phyloP scores from a whole-genome alignment of 2,113 vertebrate species.

The Hirundichthys speculiger region DNA sequence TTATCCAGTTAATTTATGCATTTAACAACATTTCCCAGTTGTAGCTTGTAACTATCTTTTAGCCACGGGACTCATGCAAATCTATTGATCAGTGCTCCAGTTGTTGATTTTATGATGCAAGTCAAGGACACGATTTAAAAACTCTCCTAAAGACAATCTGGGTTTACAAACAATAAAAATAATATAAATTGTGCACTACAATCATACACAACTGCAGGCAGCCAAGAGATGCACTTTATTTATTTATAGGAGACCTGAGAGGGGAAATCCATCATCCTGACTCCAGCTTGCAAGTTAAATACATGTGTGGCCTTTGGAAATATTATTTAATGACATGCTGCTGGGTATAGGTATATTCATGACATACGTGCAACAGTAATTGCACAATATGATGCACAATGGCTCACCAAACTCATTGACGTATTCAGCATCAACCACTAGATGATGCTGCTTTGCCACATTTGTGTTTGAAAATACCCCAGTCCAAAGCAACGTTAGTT shows the following conservation, averaged over 20 bases:
- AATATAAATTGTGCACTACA: too few species aligned
- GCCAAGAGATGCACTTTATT: neutral
- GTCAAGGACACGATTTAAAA: too few species aligned
- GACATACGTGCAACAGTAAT: neutral
- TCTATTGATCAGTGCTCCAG: too few species aligned
- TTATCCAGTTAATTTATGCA: neutral
- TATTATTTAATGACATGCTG: neutral
- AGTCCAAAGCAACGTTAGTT: too few species aligned
- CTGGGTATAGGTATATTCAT: neutral
- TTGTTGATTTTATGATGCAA: too few species aligned
- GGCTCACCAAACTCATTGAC: neutral
- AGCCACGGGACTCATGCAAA: neutral
- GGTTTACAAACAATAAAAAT: too few species aligned
- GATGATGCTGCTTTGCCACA: conserved; percentile 50
- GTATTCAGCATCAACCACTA: conserved; percentile 27
- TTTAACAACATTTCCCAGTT: neutral
- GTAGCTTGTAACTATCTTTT: neutral
- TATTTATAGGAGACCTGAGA: neutral
- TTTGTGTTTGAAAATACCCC: neutral
- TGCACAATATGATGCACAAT: neutral
- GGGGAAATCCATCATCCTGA: neutral
- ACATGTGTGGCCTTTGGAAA: neutral
- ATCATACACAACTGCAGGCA: too few species aligned
- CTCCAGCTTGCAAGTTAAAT: neutral
- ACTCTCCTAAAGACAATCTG: too few species aligned